A percentile compares a stretch with the other conserved stretches of the same genome.
Evolutionary conservation across 2,113 vertebrate species (phyloP).

Genomic region (Laticauda laticaudata): DNA sequence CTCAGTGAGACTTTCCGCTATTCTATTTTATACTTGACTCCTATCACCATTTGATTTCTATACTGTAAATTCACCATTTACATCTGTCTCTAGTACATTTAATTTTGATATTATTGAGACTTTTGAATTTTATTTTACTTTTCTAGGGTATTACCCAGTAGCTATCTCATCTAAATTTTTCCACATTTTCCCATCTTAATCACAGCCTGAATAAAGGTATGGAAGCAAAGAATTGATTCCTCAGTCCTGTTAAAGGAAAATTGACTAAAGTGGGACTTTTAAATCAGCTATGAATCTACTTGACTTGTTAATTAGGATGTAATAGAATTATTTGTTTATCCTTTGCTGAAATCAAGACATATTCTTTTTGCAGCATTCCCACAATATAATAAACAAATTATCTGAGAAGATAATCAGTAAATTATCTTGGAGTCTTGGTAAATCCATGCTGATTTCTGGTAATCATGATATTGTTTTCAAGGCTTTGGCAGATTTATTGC

Average conservation of each 20-base stretch:
- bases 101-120: not conserved
- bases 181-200: not conserved
- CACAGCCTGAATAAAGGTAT: not conserved
- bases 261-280: not conserved
- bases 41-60: not conserved
- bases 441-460: not conserved
- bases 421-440: not conserved
- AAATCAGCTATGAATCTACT: not conserved
- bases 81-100: not conserved
- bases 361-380: not conserved
- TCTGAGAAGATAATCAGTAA: not conserved
- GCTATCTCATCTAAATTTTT: not conserved
- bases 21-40: not conserved
- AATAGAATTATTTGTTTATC: not conserved
- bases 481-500: not conserved
- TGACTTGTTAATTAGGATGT: not conserved
- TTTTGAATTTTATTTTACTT: not conserved
- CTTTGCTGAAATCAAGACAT: not conserved
- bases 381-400: not conserved
- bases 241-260: not conserved
- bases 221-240: not conserved
- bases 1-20: not conserved
- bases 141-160: not conserved
- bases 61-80: not conserved
- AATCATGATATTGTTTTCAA: not conserved